Percentiles rank a stretch among this genome's conserved stretches.
Evolutionary conservation across 2,113 vertebrate genomes (phyloP).

Genomic region (Nipponia nippon): DNA sequence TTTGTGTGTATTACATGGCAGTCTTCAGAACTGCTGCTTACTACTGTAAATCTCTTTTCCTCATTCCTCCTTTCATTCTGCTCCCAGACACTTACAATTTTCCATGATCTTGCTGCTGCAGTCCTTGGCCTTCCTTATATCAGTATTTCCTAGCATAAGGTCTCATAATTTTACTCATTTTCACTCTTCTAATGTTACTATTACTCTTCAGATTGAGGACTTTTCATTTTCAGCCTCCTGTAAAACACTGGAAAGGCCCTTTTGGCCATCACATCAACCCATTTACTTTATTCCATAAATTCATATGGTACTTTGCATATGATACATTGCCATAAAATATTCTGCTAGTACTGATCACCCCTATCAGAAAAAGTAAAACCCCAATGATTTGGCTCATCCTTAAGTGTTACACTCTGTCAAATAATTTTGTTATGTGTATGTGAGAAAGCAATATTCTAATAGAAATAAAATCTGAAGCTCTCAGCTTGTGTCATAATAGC

Average conservation of each 20-base stretch:
- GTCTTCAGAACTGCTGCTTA: not conserved
- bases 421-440: not conserved
- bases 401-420: not conserved
- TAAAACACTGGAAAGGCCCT: not conserved
- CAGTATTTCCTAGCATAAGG: not conserved
- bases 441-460: not conserved
- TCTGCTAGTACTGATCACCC: not conserved
- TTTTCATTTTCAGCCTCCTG: not conserved
- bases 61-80: not conserved
- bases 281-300: not conserved
- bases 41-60: not conserved
- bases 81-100: not conserved
- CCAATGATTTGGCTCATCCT: not conserved
- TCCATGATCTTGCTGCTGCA: not conserved
- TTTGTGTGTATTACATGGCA: not conserved
- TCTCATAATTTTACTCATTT: not conserved
- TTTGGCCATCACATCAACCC: not conserved
- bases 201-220: not conserved
- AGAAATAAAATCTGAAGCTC: not conserved
- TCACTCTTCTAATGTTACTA: not conserved
- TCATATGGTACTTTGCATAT: not conserved
- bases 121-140: not conserved
- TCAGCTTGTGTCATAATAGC: not conserved
- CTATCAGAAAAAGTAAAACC: not conserved
- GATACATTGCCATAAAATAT: not conserved